Percentiles rank a stretch among this genome's conserved stretches.
Conservation (phyloP, 2,113 vertebrate species). For the Caloenas nicobarica region DNA sequence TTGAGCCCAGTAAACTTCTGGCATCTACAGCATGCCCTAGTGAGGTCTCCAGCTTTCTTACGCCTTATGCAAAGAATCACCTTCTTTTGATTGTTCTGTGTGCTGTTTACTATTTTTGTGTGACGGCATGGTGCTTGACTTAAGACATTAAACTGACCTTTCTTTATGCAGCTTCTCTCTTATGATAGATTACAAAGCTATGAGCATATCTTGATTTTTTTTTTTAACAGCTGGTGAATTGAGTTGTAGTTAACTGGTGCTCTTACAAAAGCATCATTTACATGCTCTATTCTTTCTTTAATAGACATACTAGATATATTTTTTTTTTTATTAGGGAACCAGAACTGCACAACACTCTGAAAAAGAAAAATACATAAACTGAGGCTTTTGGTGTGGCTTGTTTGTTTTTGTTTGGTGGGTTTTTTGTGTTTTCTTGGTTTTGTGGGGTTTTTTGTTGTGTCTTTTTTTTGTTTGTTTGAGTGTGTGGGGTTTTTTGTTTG, state of each 20-base stretch:
- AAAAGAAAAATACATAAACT: no score
- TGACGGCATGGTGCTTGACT: neutral
- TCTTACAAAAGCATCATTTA: neutral
- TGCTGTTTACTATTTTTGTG: neutral
- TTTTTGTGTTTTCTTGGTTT: no score
- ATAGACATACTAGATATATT: neutral
- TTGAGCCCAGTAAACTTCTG: neutral
- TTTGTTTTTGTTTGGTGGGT: no score
- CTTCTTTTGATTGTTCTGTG: accelerated
- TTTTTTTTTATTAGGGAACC: neutral
- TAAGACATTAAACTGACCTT: no score
- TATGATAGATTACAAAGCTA: no score
- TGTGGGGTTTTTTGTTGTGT: no score
- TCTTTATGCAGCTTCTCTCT: neutral
- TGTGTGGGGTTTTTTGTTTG: neutral
- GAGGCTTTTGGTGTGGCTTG: no score
- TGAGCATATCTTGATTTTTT: neutral
- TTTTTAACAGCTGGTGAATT: neutral
- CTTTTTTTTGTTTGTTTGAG: no score
- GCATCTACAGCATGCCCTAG: neutral
- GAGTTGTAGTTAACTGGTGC: neutral
- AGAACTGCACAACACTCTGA: neutral
- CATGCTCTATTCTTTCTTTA: neutral
- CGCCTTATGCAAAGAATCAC: neutral
- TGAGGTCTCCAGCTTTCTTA: neutral